Conservation (phyloP, 2,888 invertebrate genomes). For the Suillia variegata region DNA sequence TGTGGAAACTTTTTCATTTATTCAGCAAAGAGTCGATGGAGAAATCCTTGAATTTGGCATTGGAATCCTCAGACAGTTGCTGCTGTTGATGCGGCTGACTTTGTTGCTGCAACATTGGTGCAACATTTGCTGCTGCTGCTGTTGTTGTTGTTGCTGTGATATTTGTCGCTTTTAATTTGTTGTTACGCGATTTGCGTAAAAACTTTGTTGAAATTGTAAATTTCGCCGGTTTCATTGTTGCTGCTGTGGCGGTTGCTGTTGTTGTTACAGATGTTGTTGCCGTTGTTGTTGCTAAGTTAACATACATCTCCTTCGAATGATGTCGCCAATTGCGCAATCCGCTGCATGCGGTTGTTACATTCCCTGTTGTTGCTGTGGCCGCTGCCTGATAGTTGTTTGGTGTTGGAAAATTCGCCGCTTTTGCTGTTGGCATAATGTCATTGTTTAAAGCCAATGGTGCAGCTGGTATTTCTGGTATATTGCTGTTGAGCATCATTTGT, state of each 20-base stretch:
- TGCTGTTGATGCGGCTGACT: slow-evolving; percentile 26
- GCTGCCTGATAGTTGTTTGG: neutral
- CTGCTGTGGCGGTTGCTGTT: too few species aligned
- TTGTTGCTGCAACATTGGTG: neutral
- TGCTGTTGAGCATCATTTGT: neutral
- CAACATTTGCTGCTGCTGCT: neutral
- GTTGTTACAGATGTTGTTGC: too few species aligned
- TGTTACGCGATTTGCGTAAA: slow-evolving; percentile 53
- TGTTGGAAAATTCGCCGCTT: slow-evolving; percentile 3
- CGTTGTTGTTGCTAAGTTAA: too few species aligned
- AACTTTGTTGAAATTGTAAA: slow-evolving; percentile 59
- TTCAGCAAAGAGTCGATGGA: slow-evolving; percentile 60
- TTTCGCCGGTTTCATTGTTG: slow-evolving; percentile 41
- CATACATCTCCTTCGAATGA: slow-evolving; percentile 24
- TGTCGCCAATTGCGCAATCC: slow-evolving; percentile 41
- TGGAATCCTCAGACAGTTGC: slow-evolving; percentile 51
- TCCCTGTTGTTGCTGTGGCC: slow-evolving; percentile 17
- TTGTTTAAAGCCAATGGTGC: neutral
- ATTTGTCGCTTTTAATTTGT: slow-evolving; percentile 37
- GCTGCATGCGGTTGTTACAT: slow-evolving; percentile 2
- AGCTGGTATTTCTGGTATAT: neutral
- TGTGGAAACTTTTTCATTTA: slow-evolving; percentile 38
- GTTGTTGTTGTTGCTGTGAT: slow-evolving; percentile 28
- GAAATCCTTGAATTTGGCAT: slow-evolving; percentile 62
- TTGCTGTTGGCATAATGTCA: neutral